Percentiles rank a stretch among this genome's conserved stretches.
Conservation (phyloP, 2,888 invertebrate genomes). For the Drosophila lacicola region DNA sequence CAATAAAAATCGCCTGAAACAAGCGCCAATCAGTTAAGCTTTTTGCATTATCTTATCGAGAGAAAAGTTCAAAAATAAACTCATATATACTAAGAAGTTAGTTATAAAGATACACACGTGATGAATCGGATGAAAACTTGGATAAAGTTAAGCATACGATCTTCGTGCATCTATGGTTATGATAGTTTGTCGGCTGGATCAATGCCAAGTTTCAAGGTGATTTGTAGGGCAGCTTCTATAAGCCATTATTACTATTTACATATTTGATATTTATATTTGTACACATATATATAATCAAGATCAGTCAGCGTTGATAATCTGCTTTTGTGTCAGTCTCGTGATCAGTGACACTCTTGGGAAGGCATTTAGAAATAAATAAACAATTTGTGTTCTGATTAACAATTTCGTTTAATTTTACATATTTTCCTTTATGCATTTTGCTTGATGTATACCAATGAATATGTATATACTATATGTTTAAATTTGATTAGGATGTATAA, state of each 20-base stretch:
- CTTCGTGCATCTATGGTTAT: conserved; percentile 23
- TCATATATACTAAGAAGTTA: neutral
- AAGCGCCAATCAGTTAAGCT: conserved; percentile 24
- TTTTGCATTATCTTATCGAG: neutral
- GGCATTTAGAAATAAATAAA: conserved; percentile 21
- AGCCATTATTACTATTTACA: conserved; percentile 6
- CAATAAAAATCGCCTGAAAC: conserved; percentile 43
- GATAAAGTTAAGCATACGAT: conserved; percentile 1
- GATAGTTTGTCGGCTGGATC: conserved; percentile 12
- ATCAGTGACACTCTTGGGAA: neutral
- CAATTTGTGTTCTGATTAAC: conserved; percentile 62
- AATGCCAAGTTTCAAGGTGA: conserved; percentile 44
- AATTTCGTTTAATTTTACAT: conserved; percentile 62
- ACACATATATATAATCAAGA: conserved; percentile 6
- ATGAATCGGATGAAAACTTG: neutral
- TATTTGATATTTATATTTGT: conserved; percentile 1
- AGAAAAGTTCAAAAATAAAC: conserved; percentile 6
- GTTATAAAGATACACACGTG: neutral
- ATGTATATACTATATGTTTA: conserved; percentile 26
- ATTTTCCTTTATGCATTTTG: conserved; percentile 34
- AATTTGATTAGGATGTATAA: conserved; percentile 37
- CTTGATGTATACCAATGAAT: conserved; percentile 33
- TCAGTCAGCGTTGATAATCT: conserved; percentile 12
- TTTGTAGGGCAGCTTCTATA: conserved; percentile 33
- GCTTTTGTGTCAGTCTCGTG: conserved; percentile 33